These are phyloP conservation scores for Notodonta dromedarius DNA, from an alignment of 2,888 invertebrate species.

Conservation along the genomic window DNA sequence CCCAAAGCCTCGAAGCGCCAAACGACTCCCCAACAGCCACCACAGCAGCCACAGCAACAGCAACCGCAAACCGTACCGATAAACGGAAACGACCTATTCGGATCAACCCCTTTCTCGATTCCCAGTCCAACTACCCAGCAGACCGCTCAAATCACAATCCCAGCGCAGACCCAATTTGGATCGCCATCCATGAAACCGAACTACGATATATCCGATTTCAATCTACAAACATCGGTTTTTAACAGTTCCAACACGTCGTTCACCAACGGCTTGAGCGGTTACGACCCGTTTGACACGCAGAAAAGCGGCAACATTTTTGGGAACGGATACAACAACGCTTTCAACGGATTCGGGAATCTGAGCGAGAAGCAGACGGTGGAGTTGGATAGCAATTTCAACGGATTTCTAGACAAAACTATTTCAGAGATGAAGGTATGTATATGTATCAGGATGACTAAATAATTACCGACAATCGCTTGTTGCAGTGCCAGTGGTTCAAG, in stretches of 20 bases:
- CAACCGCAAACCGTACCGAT: conserved; percentile 54
- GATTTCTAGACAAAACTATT: conserved; percentile 91
- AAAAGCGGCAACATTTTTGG: conserved; percentile 80
- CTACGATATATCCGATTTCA: conserved; percentile 78
- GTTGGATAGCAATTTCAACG: conserved; percentile 87
- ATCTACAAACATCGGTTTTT: conserved; percentile 75
- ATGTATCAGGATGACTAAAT: conserved; percentile 4
- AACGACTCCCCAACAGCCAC: conserved; percentile 21
- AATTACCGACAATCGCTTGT: neutral
- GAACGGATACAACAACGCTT: conserved; percentile 67
- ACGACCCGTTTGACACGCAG: conserved; percentile 94
- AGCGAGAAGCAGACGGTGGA: conserved; percentile 78
- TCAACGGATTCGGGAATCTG: conserved; percentile 76
- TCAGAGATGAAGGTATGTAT: conserved; percentile 92
- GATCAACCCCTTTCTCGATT: conserved; percentile 89
- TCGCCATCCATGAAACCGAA: conserved; percentile 58
- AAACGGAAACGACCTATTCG: conserved; percentile 90
- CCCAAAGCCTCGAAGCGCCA: conserved; percentile 87
- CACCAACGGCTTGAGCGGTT: conserved; percentile 75
- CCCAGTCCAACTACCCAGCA: conserved; percentile 42
- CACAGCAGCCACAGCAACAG: conserved; percentile 18
- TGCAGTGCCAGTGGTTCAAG: no score
- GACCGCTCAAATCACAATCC: neutral
- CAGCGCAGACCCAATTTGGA: conserved; percentile 36
- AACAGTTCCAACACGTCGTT: conserved; percentile 63